Evolutionary conservation across 2,888 invertebrate genomes (phyloP), one percentile per base, ranked within the genome.

Genomic region (Dromius quadrimaculatus): DNA sequence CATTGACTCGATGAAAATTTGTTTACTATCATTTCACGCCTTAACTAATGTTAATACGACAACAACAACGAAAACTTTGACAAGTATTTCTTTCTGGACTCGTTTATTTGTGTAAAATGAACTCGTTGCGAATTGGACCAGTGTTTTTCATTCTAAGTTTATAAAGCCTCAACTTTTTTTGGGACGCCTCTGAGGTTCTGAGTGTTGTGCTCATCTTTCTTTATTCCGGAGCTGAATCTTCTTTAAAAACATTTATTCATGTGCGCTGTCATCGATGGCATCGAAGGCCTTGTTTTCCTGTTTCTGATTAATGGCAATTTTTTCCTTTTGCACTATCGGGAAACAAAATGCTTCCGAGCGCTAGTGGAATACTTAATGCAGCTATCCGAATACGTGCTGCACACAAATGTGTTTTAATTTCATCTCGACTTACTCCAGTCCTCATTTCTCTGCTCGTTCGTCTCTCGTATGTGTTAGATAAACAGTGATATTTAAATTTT

Each of bases 271-370:
- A 59, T 59, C 59, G 59, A 34, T 36, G 59, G 15, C 34, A 59
- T 59, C 34, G 59, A 59, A 34, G 59, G 36, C 64, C 47, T 47
- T 64, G 64, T 64, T 64, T 64, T 64, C 64, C 64, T 64, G 64
- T 64, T 47, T 64, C 64, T 64, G 64, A 64, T 64, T 64, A 64
- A 64, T 64, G 64, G 50, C 34, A 28, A 47, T 50, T 64, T 64
- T 64, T 64, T 62, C 59, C 36, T 36, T 34, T 59, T 59, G 36
- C 47, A 22, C 59, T 59, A 59, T 59, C 59, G 59, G 32, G 36
- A 59, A 59, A 59, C 59, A 59, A 59, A 59, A 59, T 36, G 59
- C 20, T 59, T 11, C n/a, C 9, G 3, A 6, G 19, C 36, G 59
- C 20, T 34, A 19, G 34, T n/a, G 34, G 59, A 59, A 59, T 59